Conservation (phyloP, 2,888 invertebrate species). For the Willowsia nigromaculata region DNA sequence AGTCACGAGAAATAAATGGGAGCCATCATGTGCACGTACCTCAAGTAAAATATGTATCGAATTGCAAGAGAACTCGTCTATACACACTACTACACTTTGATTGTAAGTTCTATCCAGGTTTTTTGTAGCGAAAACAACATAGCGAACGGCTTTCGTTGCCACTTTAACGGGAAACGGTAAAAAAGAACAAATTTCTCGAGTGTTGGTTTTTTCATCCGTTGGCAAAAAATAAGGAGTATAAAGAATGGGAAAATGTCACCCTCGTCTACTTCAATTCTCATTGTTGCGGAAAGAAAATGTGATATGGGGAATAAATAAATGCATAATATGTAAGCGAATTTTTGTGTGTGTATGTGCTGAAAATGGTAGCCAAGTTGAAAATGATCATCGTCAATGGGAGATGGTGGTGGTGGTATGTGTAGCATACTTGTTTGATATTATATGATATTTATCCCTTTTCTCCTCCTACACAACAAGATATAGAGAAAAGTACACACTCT, state of each 20-base stretch:
- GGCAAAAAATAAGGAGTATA: not conserved
- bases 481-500: not conserved
- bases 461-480: not conserved
- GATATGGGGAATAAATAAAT: not conserved
- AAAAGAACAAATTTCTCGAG: not conserved
- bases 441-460: not conserved
- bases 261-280: not conserved
- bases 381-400: not conserved
- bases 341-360: no score
- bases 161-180: not conserved
- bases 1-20: conserved; percentile 14
- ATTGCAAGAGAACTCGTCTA: not conserved
- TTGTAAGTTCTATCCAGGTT: not conserved
- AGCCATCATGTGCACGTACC: conserved; percentile 35
- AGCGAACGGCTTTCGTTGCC: not conserved
- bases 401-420: no score
- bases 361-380: not conserved
- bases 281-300: not conserved
- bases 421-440: not conserved
- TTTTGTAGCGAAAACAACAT: not conserved
- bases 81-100: not conserved
- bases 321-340: not conserved
- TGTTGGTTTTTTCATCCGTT: not conserved
- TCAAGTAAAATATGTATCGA: not conserved
- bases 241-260: not conserved